Base-by-base conservation (phyloP, 2,888 invertebrate species). In the Macrophya alboannulata region DNA sequence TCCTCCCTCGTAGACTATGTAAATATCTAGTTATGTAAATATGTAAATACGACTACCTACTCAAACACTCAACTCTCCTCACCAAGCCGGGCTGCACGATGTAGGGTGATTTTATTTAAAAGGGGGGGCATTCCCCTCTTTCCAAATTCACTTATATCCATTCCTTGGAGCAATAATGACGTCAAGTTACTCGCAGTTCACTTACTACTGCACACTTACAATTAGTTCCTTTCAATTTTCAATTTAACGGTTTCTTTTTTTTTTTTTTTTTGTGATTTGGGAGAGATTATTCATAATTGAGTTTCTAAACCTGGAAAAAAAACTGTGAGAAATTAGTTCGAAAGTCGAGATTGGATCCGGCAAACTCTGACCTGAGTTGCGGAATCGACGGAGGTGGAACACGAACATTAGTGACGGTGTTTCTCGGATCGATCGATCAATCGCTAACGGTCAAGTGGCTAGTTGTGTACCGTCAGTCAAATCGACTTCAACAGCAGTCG, bases 391-490 rank as follows among this genome's bases (percentile, higher is more conserved):
- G 68, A 43, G 12, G 74, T 45, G 45, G 74, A 21, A 45, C 8
- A 21, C 43, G 74, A 55, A 77, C 51, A 51, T 77, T 77, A 62
- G 62, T 12, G 21, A 62, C 81, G 59, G 59, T 62, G 25, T 81
- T 81, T 81, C 81, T 31, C 43, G 25, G 77, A 65, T 71, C 83
- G 82, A 83, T 83, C 83, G 71, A 83, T 83, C 83, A 83, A 83
- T 83, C 48, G 83, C 9, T 90, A 89, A 91, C 89, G 93, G 93
- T 93, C 93, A 93, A 93, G 93, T 93, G 93, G 93, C 92, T 92
- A 92, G 91, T 90, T 92, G 92, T 93, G 93, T 93, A 91, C 88
- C 91, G 92, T 92, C 93, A 93, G 90, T 93, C 93, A 92, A 92
- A 90, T 90, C 89, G 88, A 31, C 62, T 17, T 62, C 10, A 31